Evolutionary conservation across 2,888 invertebrate species (phyloP).

Genomic region (Galerucella calmariensis): DNA sequence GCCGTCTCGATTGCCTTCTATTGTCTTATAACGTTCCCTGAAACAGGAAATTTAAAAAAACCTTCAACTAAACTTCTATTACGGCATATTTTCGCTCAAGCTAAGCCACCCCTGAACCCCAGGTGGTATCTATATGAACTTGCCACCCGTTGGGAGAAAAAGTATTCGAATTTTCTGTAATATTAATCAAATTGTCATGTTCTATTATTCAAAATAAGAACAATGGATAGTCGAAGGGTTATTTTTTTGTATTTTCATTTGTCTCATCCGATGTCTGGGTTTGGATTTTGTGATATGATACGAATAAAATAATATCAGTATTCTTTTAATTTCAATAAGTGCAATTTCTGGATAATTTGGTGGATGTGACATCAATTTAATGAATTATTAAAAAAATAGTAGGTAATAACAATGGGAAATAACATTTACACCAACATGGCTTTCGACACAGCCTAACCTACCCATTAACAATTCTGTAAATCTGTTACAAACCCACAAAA

Average conservation of each 20-base stretch:
- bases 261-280: background rate
- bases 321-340: background rate
- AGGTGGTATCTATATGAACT: slow-evolving; percentile 57
- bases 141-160: slow-evolving; percentile 61
- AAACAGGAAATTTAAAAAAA: slow-evolving; percentile 15
- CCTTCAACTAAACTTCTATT: slow-evolving; percentile 13
- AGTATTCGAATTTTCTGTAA: slow-evolving; percentile 63
- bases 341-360: background rate
- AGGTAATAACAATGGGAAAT: background rate
- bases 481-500: slow-evolving; percentile 22
- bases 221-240: slow-evolving; percentile 47
- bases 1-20: slow-evolving; percentile 12
- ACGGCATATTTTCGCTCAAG: slow-evolving; percentile 44
- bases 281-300: background rate
- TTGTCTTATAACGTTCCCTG: slow-evolving; percentile 21
- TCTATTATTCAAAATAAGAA: slow-evolving; percentile 61
- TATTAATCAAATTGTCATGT: slow-evolving; percentile 65
- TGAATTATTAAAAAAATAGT: background rate
- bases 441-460: slow-evolving; percentile 23
- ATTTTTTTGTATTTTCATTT: slow-evolving; percentile 27
- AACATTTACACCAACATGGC: slow-evolving; percentile 13
- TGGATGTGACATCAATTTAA: background rate
- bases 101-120: slow-evolving; percentile 50
- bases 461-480: slow-evolving; percentile 23
- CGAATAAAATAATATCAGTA: too few species aligned